Base-by-base conservation (phyloP, 1,140 invertebrate species). In the Lasaia peninsularis region DNA sequence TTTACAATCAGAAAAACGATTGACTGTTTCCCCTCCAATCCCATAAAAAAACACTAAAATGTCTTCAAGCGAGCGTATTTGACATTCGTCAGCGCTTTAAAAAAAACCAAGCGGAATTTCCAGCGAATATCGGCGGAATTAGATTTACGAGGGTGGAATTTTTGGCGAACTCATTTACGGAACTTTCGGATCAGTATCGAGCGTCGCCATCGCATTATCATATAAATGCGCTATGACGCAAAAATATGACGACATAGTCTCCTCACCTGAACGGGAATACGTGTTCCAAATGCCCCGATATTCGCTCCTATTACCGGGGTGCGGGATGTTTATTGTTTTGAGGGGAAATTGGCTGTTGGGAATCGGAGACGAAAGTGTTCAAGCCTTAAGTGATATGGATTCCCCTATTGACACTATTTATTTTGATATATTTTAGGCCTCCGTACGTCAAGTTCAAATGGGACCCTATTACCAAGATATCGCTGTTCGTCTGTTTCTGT, bases 71-170 rank as follows among this genome's bases (percentile, higher is more conserved):
- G n/a, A 28, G 8, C 8, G 8, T 28, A 28, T 28, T 28, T 28
- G 24, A 7, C 1, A 28, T 4, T 28, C 8, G 24, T 28, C 24
- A 28, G 24, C 5, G 8, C 8, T 28, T 74, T 75, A 71, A 80
- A 78, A 71, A 75, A 75, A 65, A 65, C 63, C 58, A 32, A 51
- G 24, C 54, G 63, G 59, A 71, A 76, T 69, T 65, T 66, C 63
- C 65, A 64, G 70, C 76, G 75, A 80, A 78, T 79, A 78, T 76
- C 70, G 58, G 58, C 65, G 60, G 71, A 80, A 80, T 80, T 83
- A 81, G 77, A 81, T 84, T 84, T 81, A 74, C 73, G 73, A 80
- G 62, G 78, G 70, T 62, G 66, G 74, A 72, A 79, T 78, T 81
- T 84, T 81, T 81, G 72, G 72, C 50, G 67, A 74, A 74, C 66